Conservation (phyloP, 2,797 vertebrate species). For the Catamblyrhynchus diadema region DNA sequence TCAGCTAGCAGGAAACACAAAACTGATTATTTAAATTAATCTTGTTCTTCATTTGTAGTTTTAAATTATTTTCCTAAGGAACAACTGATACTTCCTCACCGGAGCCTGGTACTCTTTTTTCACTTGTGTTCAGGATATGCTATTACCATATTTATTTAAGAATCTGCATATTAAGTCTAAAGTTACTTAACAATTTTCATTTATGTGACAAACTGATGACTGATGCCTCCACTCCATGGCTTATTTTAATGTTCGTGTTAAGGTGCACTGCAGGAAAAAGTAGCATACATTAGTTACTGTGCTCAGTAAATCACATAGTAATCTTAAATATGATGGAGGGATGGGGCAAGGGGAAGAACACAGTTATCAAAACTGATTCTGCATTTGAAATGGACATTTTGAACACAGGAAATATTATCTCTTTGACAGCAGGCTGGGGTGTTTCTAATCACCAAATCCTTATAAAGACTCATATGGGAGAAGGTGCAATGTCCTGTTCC, state of each 20-base stretch:
- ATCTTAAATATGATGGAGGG: neutral
- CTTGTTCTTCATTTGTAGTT: conserved; percentile 28
- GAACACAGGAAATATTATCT: neutral
- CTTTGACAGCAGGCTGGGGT: neutral
- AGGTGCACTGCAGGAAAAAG: neutral
- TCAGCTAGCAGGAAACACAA: conserved; percentile 38
- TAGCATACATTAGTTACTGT: neutral
- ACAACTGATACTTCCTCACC: neutral
- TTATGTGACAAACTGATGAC: neutral
- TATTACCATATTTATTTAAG: conserved; percentile 19
- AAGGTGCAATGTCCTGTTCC: neutral
- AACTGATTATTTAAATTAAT: conserved; percentile 44
- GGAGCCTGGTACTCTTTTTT: neutral
- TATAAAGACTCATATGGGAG: neutral
- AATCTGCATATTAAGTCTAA: neutral
- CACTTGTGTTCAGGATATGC: neutral
- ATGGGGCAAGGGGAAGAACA: neutral
- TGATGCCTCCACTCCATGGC: neutral
- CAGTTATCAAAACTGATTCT: neutral
- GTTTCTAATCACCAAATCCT: neutral
- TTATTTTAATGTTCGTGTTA: neutral
- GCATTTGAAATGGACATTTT: neutral
- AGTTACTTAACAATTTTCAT: neutral
- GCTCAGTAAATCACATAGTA: neutral
- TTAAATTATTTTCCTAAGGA: conserved; percentile 22